Evolutionary conservation across 1,140 invertebrate species (phyloP).

Genomic region (Meloidogyne hapla): DNA sequence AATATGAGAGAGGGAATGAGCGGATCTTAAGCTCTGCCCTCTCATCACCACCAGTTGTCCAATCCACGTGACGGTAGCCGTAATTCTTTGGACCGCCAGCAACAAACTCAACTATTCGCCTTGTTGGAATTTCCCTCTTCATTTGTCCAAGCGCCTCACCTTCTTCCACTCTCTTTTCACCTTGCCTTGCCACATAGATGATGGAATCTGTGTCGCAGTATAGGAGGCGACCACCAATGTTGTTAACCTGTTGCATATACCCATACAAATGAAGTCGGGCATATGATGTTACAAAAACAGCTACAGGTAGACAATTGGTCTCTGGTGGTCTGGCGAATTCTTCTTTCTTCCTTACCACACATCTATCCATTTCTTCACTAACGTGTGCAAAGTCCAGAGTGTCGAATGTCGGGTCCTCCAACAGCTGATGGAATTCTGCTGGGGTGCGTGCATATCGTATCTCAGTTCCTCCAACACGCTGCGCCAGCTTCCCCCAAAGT

Average conservation of each 20-base stretch:
- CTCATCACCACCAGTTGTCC: slow-evolving; percentile 8
- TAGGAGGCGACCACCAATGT: neutral
- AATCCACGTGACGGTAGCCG: slow-evolving; percentile 23
- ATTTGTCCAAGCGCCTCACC: slow-evolving; percentile 30
- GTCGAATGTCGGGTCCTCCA: slow-evolving; percentile 17
- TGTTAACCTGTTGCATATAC: slow-evolving; percentile 15
- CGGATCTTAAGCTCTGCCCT: slow-evolving; percentile 25
- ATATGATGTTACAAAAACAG: slow-evolving; percentile 18
- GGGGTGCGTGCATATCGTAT: slow-evolving; percentile 17
- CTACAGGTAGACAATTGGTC: slow-evolving; percentile 17
- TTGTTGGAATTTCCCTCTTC: slow-evolving; percentile 14
- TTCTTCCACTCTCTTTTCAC: neutral
- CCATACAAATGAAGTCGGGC: slow-evolving; percentile 17
- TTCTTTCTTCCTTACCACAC: slow-evolving; percentile 11
- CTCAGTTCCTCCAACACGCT: slow-evolving; percentile 7
- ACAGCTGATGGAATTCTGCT: slow-evolving; percentile 7
- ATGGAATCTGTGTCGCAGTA: slow-evolving; percentile 23
- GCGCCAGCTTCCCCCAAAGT: slow-evolving; percentile 24
- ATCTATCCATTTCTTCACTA: neutral
- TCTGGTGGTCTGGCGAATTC: neutral
- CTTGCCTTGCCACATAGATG: slow-evolving; percentile 1
- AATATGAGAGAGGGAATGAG: slow-evolving; percentile 24
- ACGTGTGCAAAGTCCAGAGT: slow-evolving; percentile 24
- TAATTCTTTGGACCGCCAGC: slow-evolving; percentile 30
- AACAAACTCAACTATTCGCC: slow-evolving; percentile 32